phyloP scores from a whole-genome alignment of 2,113 vertebrate genomes.

The Oceanites oceanicus region DNA sequence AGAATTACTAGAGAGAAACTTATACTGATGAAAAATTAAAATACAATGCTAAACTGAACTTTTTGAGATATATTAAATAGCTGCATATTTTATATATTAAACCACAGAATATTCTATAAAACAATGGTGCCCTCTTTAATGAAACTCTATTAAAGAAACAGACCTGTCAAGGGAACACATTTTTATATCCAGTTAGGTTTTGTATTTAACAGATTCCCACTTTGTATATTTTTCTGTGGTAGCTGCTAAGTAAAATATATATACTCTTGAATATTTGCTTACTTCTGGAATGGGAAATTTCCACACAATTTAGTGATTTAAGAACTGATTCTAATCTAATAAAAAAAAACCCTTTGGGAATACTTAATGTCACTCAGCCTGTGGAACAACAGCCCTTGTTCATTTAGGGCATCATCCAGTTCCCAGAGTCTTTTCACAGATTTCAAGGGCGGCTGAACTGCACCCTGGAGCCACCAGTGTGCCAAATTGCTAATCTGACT shows the following conservation, averaged over 20 bases:
- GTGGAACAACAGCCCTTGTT: constrained; percentile 46
- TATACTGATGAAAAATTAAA: neutral
- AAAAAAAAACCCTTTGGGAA: neutral
- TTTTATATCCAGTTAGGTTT: constrained; percentile 50
- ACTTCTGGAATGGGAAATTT: constrained; percentile 63
- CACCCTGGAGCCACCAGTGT: neutral
- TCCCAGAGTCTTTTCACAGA: neutral
- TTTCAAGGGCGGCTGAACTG: neutral
- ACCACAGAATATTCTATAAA: constrained; percentile 26
- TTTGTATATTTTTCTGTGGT: constrained; percentile 66
- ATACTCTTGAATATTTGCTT: constrained; percentile 60
- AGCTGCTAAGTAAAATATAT: constrained; percentile 67
- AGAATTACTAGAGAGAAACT: neutral
- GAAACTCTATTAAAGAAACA: constrained; percentile 41
- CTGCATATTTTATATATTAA: constrained; percentile 20
- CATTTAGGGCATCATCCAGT: neutral
- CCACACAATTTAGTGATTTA: constrained; percentile 58
- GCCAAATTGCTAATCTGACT: neutral
- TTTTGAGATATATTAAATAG: neutral
- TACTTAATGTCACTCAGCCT: constrained; percentile 26
- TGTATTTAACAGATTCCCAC: constrained; percentile 51
- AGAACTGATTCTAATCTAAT: constrained; percentile 56
- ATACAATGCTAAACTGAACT: neutral
- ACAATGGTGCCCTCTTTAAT: constrained; percentile 50
- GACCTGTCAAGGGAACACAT: constrained; percentile 23